These are phyloP conservation scores for Dasyurus viverrinus DNA, from an alignment of 2,113 vertebrate genomes.

Conservation along the genomic window DNA sequence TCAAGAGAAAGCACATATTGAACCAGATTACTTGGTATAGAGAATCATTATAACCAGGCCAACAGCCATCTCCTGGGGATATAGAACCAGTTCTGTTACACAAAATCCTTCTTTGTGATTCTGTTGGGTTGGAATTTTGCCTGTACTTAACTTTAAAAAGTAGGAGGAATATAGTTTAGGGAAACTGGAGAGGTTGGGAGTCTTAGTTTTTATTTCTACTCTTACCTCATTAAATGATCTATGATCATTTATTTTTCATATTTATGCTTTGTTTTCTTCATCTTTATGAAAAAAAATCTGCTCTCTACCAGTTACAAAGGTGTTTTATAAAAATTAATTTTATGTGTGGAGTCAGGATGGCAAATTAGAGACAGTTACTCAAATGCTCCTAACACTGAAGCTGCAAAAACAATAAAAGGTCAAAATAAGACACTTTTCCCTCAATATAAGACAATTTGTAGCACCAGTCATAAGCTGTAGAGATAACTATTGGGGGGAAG, in stretches of 20 bases:
- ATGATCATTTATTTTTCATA: neutral
- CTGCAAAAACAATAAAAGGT: neutral
- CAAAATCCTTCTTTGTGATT: neutral
- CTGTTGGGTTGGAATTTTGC: neutral
- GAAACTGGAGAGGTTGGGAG: neutral
- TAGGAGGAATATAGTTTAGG: conserved; percentile 41
- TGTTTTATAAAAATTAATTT: neutral
- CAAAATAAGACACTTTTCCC: neutral
- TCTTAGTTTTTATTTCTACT: conserved; percentile 6
- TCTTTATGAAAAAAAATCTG: neutral
- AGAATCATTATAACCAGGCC: conserved; percentile 41
- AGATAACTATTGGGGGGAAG: accelerated
- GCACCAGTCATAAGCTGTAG: neutral
- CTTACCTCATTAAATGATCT: conserved; percentile 1
- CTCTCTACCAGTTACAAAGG: conserved; percentile 43
- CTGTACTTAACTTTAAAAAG: conserved; percentile 26
- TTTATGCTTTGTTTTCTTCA: conserved; percentile 16
- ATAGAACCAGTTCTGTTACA: conserved; percentile 35
- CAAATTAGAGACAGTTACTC: neutral
- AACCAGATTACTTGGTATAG: conserved; percentile 47
- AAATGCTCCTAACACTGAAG: neutral
- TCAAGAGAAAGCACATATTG: conserved; percentile 25
- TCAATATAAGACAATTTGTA: neutral
- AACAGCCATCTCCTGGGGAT: conserved; percentile 39
- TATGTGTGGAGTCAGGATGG: neutral